Percentiles rank a stretch among this genome's conserved stretches.
These are phyloP conservation scores for Melipona quadrifasciata DNA, from an alignment of 1,140 invertebrate genomes.

Conservation along the genomic window DNA sequence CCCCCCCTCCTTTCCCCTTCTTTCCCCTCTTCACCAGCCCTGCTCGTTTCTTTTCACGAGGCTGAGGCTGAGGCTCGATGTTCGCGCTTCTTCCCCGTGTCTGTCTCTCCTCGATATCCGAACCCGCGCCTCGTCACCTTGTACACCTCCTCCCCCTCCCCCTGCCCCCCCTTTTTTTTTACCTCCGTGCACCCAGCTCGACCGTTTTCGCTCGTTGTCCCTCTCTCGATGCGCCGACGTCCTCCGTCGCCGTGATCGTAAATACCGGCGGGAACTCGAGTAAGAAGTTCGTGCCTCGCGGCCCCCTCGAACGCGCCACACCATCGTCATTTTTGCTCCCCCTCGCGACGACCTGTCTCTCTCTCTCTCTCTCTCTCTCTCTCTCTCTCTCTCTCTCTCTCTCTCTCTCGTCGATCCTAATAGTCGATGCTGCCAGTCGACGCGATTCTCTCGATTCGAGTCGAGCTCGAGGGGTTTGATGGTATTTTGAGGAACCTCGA, in stretches of 20 bases:
- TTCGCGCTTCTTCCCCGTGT: constrained; percentile 12
- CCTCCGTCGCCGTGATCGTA: constrained; percentile 51
- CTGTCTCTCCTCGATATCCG: constrained; percentile 42
- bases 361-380: no score
- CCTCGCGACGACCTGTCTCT: neutral
- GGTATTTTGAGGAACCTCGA: neutral
- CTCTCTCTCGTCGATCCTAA: neutral
- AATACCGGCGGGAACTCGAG: constrained; percentile 62
- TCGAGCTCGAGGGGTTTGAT: neutral
- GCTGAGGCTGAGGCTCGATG: neutral
- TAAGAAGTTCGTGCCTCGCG: constrained; percentile 60
- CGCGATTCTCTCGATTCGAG: neutral
- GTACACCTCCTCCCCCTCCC: neutral
- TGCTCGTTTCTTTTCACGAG: neutral
- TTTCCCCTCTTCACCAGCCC: no score
- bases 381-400: no score
- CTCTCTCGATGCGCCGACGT: neutral
- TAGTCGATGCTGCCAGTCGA: neutral
- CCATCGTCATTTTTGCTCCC: constrained; percentile 55
- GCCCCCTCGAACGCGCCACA: constrained; percentile 16
- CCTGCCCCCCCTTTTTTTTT: neutral
- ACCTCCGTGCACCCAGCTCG: neutral
- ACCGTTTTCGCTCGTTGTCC: constrained; percentile 15
- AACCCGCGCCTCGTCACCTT: constrained; percentile 49
- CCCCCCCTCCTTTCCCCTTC: no score